Base-by-base conservation (phyloP, 2,797 vertebrate genomes). In the Sebastes elongatus region DNA sequence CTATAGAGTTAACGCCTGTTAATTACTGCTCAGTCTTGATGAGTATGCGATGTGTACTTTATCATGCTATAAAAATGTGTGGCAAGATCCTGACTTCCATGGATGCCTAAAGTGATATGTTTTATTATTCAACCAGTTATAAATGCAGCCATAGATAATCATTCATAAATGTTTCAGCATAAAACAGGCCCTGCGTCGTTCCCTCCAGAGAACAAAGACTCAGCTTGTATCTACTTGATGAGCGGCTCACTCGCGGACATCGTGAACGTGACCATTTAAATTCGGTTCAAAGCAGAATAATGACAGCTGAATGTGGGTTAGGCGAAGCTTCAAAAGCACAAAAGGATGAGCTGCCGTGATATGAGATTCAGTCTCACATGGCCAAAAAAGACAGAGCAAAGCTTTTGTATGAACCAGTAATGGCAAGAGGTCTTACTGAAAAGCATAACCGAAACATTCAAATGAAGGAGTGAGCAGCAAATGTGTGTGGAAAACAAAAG, bases 291-390 rank as follows among this genome's bases (percentile, higher is more conserved):
- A 86, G 85, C 23, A 13, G 62, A 78, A 85, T 78, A 85, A 87
- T 63, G 80, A 80, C 86, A 76, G 78, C 80, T 86, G 85, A 87
- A 76, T 81, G 66, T 87, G 80, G 78, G 80, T 84, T 87, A 76
- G 70, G 84, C 60, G 38, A 20, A 74, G 80, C 76, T 74, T 85
- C 76, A 74, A 52, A 73, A 64, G 80, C 73, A 88, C 77, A 85
- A 86, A 84, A 49, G 77, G 80, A 85, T 57, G 74, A 86, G 74
- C 74, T 30, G 82, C 80, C 7, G 56, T 69, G 84, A 86, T 82
- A 82, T 64, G 64, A 86, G 71, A 72, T 84, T 80, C 67, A 63
- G 70, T 77, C 71, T 83, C 76, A 66, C 38, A 38, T 25, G 76
- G 75, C 76, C 74, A 28, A 62, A 73, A 82, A 82, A 80, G 46